Evolutionary conservation across 2,113 vertebrate species (phyloP).

Genomic region (Leucosticte australis): DNA sequence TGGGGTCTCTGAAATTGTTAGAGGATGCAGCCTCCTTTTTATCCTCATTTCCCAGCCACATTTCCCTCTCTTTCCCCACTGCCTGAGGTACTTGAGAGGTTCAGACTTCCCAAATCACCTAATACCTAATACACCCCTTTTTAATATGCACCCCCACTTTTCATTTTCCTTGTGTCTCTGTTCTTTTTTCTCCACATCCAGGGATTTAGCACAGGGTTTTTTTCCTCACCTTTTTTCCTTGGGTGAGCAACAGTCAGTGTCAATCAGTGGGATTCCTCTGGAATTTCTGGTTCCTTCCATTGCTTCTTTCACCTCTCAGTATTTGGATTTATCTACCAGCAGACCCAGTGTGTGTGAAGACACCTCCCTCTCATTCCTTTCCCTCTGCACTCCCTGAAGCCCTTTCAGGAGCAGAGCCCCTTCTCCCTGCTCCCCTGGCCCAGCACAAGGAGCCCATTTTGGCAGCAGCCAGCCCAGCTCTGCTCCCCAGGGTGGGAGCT

Average conservation of each 20-base stretch:
- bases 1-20: background rate
- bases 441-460: background rate
- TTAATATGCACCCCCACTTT: too few species aligned
- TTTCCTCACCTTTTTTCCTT: too few species aligned
- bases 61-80: background rate
- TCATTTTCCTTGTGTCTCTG: background rate
- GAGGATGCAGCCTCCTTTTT: background rate
- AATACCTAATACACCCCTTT: background rate
- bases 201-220: background rate
- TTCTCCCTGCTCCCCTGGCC: background rate
- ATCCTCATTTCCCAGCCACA: fast-evolving
- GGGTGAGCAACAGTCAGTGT: background rate
- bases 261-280: background rate
- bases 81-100: background rate
- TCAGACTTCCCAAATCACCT: too few species aligned
- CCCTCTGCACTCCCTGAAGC: fast-evolving
- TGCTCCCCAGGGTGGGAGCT: fast-evolving
- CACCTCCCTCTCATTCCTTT: background rate
- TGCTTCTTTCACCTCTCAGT: background rate
- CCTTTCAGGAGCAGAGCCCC: background rate
- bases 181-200: background rate
- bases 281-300: background rate
- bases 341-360: background rate
- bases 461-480: background rate
- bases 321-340: background rate